Conservation (phyloP, 2,113 vertebrate species). For the Ancistrus triradiatus region DNA sequence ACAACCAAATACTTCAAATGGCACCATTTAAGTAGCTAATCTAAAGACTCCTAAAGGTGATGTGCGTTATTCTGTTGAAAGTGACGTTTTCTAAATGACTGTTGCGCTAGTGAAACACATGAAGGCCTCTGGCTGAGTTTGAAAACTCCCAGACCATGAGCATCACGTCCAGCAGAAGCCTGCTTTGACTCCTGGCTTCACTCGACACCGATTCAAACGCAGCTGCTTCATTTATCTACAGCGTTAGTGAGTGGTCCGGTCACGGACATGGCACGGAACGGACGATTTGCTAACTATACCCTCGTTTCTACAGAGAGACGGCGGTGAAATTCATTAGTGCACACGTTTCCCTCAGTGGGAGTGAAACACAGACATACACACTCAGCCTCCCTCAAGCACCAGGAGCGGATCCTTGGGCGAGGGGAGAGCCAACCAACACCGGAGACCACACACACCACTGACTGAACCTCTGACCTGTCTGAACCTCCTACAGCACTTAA, state of each 20-base stretch:
- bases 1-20: neutral
- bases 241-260: slow-evolving; percentile 24
- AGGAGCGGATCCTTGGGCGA: too few species aligned
- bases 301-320: neutral
- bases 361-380: too few species aligned
- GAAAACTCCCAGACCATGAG: neutral
- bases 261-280: slow-evolving; percentile 58
- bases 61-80: slow-evolving; percentile 4
- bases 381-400: too few species aligned
- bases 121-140: slow-evolving; percentile 53
- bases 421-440: neutral
- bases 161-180: slow-evolving; percentile 10
- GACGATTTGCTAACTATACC: too few species aligned
- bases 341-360: neutral
- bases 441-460: neutral
- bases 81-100: neutral
- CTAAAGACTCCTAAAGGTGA: neutral
- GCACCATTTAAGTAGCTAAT: neutral
- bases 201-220: neutral
- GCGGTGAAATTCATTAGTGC: neutral
- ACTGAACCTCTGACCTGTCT: slow-evolving; percentile 7
- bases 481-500: neutral
- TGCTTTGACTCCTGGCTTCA: slow-evolving; percentile 1
- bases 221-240: neutral
- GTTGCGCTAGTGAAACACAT: slow-evolving; percentile 17